Base-by-base conservation (phyloP, 2,888 invertebrate genomes). In the Glaucopsyche alexis region DNA sequence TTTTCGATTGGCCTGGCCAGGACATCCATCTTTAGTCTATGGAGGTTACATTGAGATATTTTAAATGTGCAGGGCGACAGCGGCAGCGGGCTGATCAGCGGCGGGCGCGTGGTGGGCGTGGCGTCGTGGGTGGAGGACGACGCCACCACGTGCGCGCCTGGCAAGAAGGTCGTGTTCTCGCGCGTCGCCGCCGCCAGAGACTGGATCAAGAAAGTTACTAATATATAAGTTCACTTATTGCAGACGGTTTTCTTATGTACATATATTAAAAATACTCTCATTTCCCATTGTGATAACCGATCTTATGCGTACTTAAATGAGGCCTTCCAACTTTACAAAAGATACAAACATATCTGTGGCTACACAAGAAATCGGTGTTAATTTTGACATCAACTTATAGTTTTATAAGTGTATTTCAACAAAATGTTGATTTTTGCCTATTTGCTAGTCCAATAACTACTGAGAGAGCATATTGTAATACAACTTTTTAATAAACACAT, bases 41-140 rank as follows among this genome's bases (percentile, higher is more conserved):
- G 29, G 40, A 38, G 16, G 14, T 42, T 42, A 71, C 50, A 14
- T 42, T 11, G 7, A 65, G 40, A 29, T 29, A 29, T 40, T 66
- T 19, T 45, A 7, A 14, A n/a, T 67, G 73, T 73, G 0, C 83
- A 93, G 92, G 92, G 92, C 16, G 92, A 93, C 84, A 93, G 92
- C 76, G 92, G 92, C 78, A 92, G 92, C 76, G 92, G 92, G 0
- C 81, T 93, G n/a, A 86, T 92, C n/a, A 84, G 82, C 75, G 80
- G 80, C 7, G 86, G 86, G 0, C 81, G 81, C 1, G 71, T 77
- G 7, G 73, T 93, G 52, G 93, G 92, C 67, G 84, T 92, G n/a
- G 88, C 90, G 1, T 93, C 93, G 8, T 92, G 92, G 92, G 91
- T 91, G 3, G 84, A 93, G 75, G 84, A 89, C 76, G 92, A 92